phyloP scores from a whole-genome alignment of 2,888 invertebrate genomes.

The Zygogramma bicolorata region DNA sequence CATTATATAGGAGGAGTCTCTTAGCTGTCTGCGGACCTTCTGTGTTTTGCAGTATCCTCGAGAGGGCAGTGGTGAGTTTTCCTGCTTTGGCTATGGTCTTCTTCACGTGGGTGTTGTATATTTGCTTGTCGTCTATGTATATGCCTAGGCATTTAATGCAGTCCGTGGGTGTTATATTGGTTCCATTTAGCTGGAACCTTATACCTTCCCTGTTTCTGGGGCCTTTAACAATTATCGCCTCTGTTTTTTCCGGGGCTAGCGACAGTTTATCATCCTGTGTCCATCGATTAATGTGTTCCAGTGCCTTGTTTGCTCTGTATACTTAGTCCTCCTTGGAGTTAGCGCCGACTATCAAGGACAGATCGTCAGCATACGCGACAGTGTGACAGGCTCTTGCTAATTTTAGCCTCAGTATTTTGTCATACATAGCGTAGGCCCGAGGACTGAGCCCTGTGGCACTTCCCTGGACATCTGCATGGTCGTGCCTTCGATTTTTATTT shows the following conservation, averaged over 20 bases:
- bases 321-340: not conserved
- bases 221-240: not conserved
- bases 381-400: too few species aligned
- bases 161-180: not conserved
- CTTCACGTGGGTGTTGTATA: not conserved
- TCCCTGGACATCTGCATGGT: too few species aligned
- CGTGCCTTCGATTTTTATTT: too few species aligned
- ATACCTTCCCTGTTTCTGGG: constrained; percentile 1
- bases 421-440: too few species aligned
- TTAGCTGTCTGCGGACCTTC: not conserved
- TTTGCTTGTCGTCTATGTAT: not conserved
- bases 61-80: too few species aligned
- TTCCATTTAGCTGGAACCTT: not conserved
- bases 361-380: too few species aligned
- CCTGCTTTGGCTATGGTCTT: too few species aligned
- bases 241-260: not conserved
- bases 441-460: too few species aligned
- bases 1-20: not conserved
- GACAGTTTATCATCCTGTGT: not conserved
- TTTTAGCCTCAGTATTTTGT: too few species aligned
- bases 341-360: not conserved
- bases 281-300: not conserved
- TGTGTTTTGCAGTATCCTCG: constrained; percentile 6
- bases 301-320: not conserved
- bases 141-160: constrained; percentile 11